Conservation (phyloP, 2,888 invertebrate species). For the Cheilosia scutellata region DNA sequence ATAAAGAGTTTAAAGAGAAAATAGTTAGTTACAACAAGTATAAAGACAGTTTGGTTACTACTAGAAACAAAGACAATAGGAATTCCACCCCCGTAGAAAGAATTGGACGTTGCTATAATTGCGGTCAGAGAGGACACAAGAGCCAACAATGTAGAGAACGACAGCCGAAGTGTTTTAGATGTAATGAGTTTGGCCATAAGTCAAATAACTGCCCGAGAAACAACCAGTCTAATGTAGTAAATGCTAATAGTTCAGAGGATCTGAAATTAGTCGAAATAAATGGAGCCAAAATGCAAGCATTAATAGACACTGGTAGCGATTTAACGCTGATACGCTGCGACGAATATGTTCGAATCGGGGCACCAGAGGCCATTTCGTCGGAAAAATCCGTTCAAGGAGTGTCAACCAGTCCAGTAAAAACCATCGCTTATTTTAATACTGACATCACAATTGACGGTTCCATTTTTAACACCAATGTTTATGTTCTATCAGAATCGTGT, state of each 20-base stretch:
- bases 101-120: too few species aligned
- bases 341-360: neutral
- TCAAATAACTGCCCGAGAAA: slow-evolving; percentile 1
- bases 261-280: too few species aligned
- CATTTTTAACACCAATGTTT: too few species aligned
- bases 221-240: too few species aligned
- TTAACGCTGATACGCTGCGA: neutral
- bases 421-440: too few species aligned
- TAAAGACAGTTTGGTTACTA: neutral
- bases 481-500: too few species aligned
- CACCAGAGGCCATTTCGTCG: neutral
- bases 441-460: too few species aligned
- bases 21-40: neutral
- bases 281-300: too few species aligned
- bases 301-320: too few species aligned
- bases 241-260: too few species aligned
- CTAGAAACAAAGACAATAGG: neutral
- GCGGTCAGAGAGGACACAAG: neutral
- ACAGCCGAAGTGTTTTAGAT: neutral
- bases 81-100: too few species aligned
- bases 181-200: slow-evolving; percentile 7
- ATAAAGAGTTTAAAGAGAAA: neutral
- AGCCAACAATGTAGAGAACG: neutral
- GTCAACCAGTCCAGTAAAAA: too few species aligned
- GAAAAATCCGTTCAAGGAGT: neutral